Base-by-base conservation (phyloP, 2,797 vertebrate species). In the Coilia nasus region DNA sequence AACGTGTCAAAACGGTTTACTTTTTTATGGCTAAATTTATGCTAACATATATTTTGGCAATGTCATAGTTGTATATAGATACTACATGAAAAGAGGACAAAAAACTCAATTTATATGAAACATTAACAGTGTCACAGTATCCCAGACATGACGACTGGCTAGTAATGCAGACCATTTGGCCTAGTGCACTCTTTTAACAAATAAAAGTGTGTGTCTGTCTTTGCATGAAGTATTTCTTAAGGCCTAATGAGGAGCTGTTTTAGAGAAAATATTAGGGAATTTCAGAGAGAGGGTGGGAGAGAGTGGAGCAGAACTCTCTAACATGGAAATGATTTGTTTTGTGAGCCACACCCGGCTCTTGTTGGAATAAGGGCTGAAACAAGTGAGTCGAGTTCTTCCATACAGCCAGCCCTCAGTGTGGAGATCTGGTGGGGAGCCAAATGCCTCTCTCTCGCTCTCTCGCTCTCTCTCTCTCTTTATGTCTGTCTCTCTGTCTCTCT, bases 251-350 rank as follows among this genome's bases (percentile, higher is more conserved):
- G 71, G 71, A 25, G 31, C 71, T 78, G 71, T 78, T 78, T 44
- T 17, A 78, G 35, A 78, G 71, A 44, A 44, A 78, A 78, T 78
- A 78, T 78, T 78, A 78, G 71, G 71, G 71, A 78, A 78, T 78
- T 78, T 78, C 71, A 78, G 71, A 41, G 71, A 78, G 35, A 78
- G 71, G 19, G 71, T 19, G 71, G 19, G 71, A 78, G 71, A 78
- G 21, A 78, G 41, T 9, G 19, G 31, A 78, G 35, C 71, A 41
- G 31, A 78, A 78, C 71, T 78, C 67, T 75, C 71, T 78, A 78
- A 78, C 71, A 78, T 78, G 71, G 71, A 78, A 78, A 78, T 78
- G 71, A 78, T 78, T 78, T 78, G 71, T 78, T 78, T 78, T 78
- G 31, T 44, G 71, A 78, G 71, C 71, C 71, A 78, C 71, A 78